A percentile compares a stretch with the other conserved stretches of the same genome.
Evolutionary conservation across 2,888 invertebrate species (phyloP).

Genomic region (Pocota personata): DNA sequence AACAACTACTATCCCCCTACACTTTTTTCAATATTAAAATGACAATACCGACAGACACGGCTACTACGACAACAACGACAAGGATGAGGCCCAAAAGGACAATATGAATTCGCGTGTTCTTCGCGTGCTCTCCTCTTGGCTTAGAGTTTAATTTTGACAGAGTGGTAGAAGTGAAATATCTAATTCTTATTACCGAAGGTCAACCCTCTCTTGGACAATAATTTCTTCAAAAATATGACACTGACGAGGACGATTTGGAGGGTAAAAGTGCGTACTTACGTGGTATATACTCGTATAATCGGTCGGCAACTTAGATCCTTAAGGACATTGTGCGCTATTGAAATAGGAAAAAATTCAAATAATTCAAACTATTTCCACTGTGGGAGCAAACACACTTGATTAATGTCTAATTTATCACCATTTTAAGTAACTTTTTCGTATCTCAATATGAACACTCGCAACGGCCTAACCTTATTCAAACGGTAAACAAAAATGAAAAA

Average conservation of each 20-base stretch:
- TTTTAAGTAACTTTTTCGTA: background rate
- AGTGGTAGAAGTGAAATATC: constrained; percentile 31
- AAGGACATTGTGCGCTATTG: background rate
- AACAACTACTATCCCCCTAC: constrained; percentile 1
- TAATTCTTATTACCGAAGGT: constrained; percentile 33
- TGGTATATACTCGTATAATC: background rate
- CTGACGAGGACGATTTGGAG: background rate
- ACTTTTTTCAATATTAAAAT: constrained; percentile 34
- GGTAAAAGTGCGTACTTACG: constrained; percentile 37
- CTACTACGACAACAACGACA: background rate
- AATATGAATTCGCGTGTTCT: constrained; percentile 35
- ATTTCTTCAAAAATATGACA: constrained; percentile 45
- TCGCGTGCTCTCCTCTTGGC: constrained; percentile 36
- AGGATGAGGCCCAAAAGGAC: background rate
- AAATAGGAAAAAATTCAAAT: background rate
- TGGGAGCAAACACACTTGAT: constrained; percentile 25
- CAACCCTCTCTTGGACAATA: constrained; percentile 19
- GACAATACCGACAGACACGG: background rate
- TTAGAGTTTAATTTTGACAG: constrained; percentile 30
- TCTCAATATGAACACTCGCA: background rate
- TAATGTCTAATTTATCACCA: constrained; percentile 32
- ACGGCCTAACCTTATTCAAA: constrained; percentile 25
- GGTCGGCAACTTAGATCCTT: no score
- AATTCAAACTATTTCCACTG: constrained; percentile 8
- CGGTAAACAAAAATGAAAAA: constrained; percentile 32